Conservation (phyloP, 2,113 vertebrate species). For the Menura novaehollandiae region DNA sequence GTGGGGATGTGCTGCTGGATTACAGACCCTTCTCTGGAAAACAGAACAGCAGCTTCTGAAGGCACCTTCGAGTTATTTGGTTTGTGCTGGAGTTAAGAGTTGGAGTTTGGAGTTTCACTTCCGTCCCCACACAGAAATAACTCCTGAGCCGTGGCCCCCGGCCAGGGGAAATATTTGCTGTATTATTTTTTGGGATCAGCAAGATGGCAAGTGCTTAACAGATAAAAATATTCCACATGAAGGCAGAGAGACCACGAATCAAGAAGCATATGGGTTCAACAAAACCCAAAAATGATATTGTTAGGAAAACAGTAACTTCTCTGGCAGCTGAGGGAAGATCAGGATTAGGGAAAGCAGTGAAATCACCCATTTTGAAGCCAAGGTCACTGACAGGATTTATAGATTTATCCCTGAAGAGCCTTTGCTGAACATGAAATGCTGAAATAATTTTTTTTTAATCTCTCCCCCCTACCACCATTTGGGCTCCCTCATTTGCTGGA, state of each 20-base stretch:
- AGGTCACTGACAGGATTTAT: constrained; percentile 75
- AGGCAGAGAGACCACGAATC: not conserved
- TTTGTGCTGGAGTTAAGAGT: not conserved
- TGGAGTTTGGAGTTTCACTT: not conserved
- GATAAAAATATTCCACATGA: not conserved
- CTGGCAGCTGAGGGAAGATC: constrained; percentile 11
- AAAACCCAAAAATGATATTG: not conserved
- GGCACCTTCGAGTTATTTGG: not conserved
- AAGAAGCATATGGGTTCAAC: not conserved
- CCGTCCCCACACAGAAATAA: not conserved
- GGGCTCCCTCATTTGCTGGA: constrained; percentile 55
- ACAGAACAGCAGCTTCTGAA: not conserved
- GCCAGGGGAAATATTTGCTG: not conserved
- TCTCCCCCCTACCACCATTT: not conserved
- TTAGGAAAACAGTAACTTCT: not conserved
- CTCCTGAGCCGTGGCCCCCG: not conserved
- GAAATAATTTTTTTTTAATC: constrained; percentile 33
- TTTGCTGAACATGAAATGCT: constrained; percentile 48
- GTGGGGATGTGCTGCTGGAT: not conserved
- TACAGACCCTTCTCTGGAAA: not conserved
- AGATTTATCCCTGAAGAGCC: constrained; percentile 76
- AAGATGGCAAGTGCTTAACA: not conserved
- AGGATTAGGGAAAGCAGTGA: not conserved
- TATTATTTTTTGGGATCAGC: not conserved
- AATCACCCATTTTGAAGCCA: constrained; percentile 46